Evolutionary conservation across 2,797 vertebrate genomes (phyloP), one percentile per base, ranked within the genome.

Genomic region (Pterois miles): DNA sequence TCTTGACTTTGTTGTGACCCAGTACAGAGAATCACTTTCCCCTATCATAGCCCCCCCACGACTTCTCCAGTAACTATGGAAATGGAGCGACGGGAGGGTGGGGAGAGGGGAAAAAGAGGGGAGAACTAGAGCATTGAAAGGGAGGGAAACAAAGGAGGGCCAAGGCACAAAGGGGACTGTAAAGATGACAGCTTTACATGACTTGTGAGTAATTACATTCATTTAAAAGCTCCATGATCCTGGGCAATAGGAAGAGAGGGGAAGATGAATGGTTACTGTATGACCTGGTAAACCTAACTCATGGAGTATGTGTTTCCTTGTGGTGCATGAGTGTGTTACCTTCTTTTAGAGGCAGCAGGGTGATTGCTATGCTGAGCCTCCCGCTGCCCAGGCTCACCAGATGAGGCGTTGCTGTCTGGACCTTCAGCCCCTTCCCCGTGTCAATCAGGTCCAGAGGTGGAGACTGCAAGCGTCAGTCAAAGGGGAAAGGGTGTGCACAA

Each of bases 321-420:
- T 1, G 31, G 27, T 13, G 8, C n/a, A 40, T 68, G 59, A 64
- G 60, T 65, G n/a, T 18, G 0, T 89, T 92, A 96, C 96, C 96
- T 93, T 96, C 95, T 78, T 95, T 96, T 22, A 96, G 87, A 3
- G 96, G 96, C 70, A 96, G 86, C 57, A 96, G 78, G 29, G 95
- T 96, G 77, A 96, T 95, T 1, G 96, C 96, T 54, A 96, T 92
- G 67, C 95, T 96, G 18, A 96, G 93, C 38, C 96, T 93, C 16
- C 96, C 96, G 4, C 96, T 96, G 46, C 96, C 96, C 67, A 96
- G 91, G 81, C 96, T 96, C 70, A 96, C 96, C 57, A 96, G 91
- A 81, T 96, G 96, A 64, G 96, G 96, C 1, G 79, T 72, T 8
- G 92, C 89, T 1, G 95, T 95, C 78, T 96, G 96, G 70, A 96